Base-by-base conservation (phyloP, 2,888 invertebrate genomes). In the Mystacides longicornis region DNA sequence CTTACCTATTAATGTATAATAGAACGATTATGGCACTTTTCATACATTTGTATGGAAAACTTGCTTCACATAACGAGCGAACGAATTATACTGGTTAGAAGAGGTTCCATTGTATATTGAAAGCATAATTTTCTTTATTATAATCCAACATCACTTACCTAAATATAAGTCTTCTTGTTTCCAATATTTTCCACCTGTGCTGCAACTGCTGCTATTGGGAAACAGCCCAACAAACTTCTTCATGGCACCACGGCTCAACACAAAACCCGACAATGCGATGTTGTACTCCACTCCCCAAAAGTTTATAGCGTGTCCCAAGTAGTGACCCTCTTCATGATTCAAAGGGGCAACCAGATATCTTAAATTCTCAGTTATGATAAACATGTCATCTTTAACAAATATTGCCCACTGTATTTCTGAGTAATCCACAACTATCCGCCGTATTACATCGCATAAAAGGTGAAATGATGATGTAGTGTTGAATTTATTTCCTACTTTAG, bases 141-240 rank as follows among this genome's bases (percentile, higher is more conserved):
- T n/a, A n/a, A n/a, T n/a, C n/a, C n/a, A n/a, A n/a, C n/a, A n/a
- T n/a, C n/a, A 37, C 37, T 37, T 65, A 77, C 80, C 80, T 57
- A 81, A 71, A 67, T 78, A 77, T 66, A 73, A 80, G 67, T 80
- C 81, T 66, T 81, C 81, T 63, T 76, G 75, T 60, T 80, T 80
- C 72, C 76, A 75, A 64, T 74, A 79, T 55, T 71, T 73, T 45
- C 73, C 74, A 52, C 74, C 70, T 3, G 67, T 63, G n/a, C 65
- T 61, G 65, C 81, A 81, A 42, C 69, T 67, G 23, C 70, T 64
- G 1, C 69, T 63, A n/a, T 65, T 67, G 58, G 70, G 67, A 62
- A 77, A 74, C 55, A 66, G 69, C 9, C 67, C 61, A n/a, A 70
- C 64, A 20, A 81, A 64, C 43, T 67, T 67, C 5, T 60, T 53